These are phyloP conservation scores for Spinus pinus DNA, from an alignment of 2,797 vertebrate genomes.

Conservation along the genomic window DNA sequence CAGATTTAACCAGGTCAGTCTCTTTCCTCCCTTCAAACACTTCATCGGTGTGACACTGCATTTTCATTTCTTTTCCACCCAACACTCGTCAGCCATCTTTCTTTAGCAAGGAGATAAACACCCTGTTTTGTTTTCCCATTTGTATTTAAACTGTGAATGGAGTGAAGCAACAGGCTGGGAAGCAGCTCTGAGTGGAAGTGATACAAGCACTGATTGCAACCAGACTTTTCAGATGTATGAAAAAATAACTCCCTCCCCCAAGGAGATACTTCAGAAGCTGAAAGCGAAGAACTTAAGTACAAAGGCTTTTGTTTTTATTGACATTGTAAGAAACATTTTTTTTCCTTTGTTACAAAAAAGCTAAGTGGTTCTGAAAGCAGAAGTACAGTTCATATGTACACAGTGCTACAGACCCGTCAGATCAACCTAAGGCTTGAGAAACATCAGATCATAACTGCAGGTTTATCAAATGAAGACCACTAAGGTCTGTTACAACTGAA, in stretches of 20 bases:
- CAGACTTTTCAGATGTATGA: background rate
- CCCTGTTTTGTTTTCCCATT: background rate
- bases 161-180: background rate
- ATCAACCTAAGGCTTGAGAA: constrained; percentile 76
- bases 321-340: constrained; percentile 96
- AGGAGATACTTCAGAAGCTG: constrained; percentile 12
- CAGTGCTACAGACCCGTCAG: constrained; percentile 76
- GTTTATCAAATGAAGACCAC: constrained; percentile 81
- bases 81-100: background rate
- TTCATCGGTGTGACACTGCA: background rate
- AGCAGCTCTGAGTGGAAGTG: background rate
- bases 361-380: constrained; percentile 89
- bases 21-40: background rate
- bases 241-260: background rate
- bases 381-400: constrained; percentile 79
- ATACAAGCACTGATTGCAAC: background rate
- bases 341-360: constrained; percentile 94
- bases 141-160: background rate
- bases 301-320: constrained; percentile 92
- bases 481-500: constrained; percentile 75
- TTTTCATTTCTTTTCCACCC: background rate
- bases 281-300: constrained; percentile 73
- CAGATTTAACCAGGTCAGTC: background rate
- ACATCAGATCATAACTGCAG: constrained; percentile 79
- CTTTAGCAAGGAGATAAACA: background rate